These are phyloP conservation scores for Delichon dasypus DNA, from an alignment of 2,797 vertebrate genomes.

Conservation along the genomic window DNA sequence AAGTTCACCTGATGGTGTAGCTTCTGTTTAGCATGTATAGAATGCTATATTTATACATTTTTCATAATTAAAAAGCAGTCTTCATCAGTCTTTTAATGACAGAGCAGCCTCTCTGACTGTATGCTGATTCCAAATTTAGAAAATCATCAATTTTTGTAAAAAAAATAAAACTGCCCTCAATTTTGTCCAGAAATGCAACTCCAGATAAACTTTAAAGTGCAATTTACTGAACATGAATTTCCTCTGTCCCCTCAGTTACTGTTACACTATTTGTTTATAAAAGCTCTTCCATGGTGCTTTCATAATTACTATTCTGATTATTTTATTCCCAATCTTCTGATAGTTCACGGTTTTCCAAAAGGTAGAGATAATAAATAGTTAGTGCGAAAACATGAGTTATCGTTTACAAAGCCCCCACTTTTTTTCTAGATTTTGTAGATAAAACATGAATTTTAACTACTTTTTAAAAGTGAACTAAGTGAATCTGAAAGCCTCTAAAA, in stretches of 20 bases:
- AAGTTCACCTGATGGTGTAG: background rate
- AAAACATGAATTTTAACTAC: background rate
- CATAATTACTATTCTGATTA: background rate
- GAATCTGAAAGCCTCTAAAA: background rate
- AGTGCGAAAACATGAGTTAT: background rate
- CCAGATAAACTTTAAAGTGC: background rate
- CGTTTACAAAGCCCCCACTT: background rate
- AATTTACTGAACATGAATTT: background rate
- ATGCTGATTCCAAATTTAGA: background rate
- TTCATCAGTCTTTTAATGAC: background rate
- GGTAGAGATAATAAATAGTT: background rate
- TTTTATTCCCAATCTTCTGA: background rate
- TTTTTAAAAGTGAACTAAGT: background rate
- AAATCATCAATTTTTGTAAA: background rate
- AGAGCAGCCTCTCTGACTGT: background rate
- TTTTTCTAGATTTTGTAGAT: background rate
- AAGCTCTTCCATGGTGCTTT: background rate
- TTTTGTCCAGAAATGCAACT: background rate
- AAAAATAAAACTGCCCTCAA: background rate
- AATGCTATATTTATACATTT: background rate
- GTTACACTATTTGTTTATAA: background rate
- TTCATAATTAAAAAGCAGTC: background rate
- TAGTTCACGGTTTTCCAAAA: background rate
- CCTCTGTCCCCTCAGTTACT: background rate
- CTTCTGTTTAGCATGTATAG: background rate